Conservation (phyloP, 2,888 invertebrate genomes). For the Mycalesis mineus region DNA sequence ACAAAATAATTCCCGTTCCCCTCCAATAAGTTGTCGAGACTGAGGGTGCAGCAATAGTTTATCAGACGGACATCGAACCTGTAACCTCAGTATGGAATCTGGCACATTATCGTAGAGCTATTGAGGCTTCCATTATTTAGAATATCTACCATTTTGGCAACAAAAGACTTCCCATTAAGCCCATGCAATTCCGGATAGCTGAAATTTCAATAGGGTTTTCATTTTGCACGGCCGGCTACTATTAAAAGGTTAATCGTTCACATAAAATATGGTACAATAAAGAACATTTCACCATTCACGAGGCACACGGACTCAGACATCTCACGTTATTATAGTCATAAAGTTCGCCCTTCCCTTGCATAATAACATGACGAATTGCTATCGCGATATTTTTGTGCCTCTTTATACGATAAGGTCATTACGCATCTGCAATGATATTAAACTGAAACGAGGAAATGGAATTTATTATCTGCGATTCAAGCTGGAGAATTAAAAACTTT, state of each 20-base stretch:
- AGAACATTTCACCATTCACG: conserved; percentile 70
- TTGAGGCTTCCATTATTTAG: too few species aligned
- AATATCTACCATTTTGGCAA: too few species aligned
- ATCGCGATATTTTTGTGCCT: conserved; percentile 71
- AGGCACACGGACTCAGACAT: conserved; percentile 70
- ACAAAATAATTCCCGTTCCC: too few species aligned
- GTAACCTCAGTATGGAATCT: too few species aligned
- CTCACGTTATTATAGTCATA: conserved; percentile 77
- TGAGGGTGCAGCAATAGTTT: too few species aligned
- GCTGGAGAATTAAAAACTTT: conserved; percentile 25
- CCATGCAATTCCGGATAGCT: conserved; percentile 13
- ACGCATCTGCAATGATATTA: conserved; percentile 56
- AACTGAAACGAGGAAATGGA: conserved; percentile 42
- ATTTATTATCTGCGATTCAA: conserved; percentile 40
- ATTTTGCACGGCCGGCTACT: conserved; percentile 55
- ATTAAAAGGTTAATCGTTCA: conserved; percentile 77
- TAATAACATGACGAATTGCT: conserved; percentile 78
- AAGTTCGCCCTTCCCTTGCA: conserved; percentile 77
- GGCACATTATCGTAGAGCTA: too few species aligned
- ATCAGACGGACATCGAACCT: too few species aligned
- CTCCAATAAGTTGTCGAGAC: too few species aligned
- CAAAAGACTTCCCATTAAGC: background rate
- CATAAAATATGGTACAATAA: conserved; percentile 76
- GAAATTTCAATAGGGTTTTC: conserved; percentile 33
- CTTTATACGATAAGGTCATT: conserved; percentile 71